Evolutionary conservation across 2,888 invertebrate species (phyloP), one percentile per base, ranked within the genome.

Genomic region (Aphelenchoides bicaudatus): DNA sequence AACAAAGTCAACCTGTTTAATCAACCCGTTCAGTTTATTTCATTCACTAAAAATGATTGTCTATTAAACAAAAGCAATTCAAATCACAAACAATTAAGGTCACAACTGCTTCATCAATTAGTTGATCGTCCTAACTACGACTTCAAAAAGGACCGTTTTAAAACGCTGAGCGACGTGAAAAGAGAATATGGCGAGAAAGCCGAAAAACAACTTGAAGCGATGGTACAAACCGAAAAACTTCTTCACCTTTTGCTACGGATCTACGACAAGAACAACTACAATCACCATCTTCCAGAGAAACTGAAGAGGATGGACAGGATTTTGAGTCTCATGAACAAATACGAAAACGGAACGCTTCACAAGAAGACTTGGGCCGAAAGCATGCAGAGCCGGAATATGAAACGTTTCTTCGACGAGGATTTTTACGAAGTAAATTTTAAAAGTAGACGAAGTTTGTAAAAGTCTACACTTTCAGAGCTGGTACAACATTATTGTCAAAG

Each of bases 341-440:
- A 74, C 59, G 74, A 75, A 27, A 43, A 61, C 34, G 71, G 73
- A 19, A 63, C 65, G 19, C 59, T 77, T 23, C 71, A 74, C 49
- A 39, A 72, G 8, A 61, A 69, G 51, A 69, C 64, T 8, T 77
- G 77, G 77, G 77, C 77, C 0, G 77, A 77, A 56, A 76, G 73
- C 61, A 77, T 77, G 77, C 66, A 74, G 53, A 63, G 71, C n/a
- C 50, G 77, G 43, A 71, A 76, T 55, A 78, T 77, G 77, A 63
- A 70, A 28, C 71, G 72, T 39, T 77, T 78, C 49, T 74, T 76
- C 43, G 74, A 75, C 6, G 77, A 77, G 38, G 77, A 77, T 43
- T 72, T 77, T 56, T 72, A 71, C 58, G 77, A 76, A 54, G 74
- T 75, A 39, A 29, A 38, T 16, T 48, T 2, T 5, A 51, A 46